phyloP scores from a whole-genome alignment of 2,113 vertebrate species.

The Barnardius zonarius region DNA sequence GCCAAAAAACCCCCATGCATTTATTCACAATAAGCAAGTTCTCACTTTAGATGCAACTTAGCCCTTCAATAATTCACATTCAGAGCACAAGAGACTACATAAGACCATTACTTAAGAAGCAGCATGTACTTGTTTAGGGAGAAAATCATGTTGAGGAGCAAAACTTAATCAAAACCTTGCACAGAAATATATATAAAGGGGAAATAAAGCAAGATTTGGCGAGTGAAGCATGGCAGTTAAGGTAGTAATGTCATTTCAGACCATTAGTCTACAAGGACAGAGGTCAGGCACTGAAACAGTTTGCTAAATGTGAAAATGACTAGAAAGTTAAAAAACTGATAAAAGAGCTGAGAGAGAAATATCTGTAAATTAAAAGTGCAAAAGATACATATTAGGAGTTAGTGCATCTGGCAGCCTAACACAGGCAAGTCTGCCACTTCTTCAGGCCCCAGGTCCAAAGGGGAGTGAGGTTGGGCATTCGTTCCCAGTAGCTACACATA shows the following conservation, averaged over 20 bases:
- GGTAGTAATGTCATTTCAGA: neutral
- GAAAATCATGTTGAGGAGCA: neutral
- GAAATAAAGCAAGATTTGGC: neutral
- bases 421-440: neutral
- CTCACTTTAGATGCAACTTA: neutral
- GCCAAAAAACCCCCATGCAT: fast-evolving
- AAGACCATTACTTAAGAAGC: neutral
- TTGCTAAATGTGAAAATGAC: neutral
- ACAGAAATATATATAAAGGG: neutral
- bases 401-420: fast-evolving
- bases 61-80: neutral
- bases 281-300: neutral
- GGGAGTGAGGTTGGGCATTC: neutral
- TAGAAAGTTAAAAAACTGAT: neutral
- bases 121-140: neutral
- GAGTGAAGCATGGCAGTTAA: neutral
- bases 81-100: neutral
- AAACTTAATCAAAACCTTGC: neutral
- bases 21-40: neutral
- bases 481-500: neutral
- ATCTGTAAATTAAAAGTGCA: neutral
- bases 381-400: neutral
- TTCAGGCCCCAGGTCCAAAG: fast-evolving
- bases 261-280: neutral
- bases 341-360: neutral